Evolutionary conservation across 2,888 invertebrate species (phyloP).

Genomic region (Congeria kusceri): DNA sequence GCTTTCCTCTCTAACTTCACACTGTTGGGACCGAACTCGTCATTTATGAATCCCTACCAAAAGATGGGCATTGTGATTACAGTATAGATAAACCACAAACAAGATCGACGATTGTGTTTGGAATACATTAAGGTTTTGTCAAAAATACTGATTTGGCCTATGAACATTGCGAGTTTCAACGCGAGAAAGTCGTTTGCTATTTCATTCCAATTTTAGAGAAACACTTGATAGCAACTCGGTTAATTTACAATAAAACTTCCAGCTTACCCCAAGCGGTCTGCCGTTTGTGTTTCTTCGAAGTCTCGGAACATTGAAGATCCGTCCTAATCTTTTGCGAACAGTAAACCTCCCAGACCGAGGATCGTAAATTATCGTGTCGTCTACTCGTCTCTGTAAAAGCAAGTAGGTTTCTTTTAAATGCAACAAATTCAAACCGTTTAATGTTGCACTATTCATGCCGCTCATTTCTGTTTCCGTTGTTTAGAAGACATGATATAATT

Average conservation of each 20-base stretch:
- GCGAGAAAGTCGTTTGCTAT: not conserved
- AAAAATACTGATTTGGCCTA: not conserved
- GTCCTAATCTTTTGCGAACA: slow-evolving; percentile 49
- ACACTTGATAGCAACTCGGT: not conserved
- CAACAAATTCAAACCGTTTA: too few relatives aligned
- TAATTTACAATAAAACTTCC: not conserved
- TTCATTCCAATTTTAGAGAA: not conserved
- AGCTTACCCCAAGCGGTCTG: slow-evolving; percentile 66
- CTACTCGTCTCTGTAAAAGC: slow-evolving; percentile 55
- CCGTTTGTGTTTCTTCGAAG: slow-evolving; percentile 67
- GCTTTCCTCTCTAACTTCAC: not conserved
- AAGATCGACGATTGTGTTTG: too few relatives aligned
- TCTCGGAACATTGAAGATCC: slow-evolving; percentile 64
- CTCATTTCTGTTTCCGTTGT: too few relatives aligned
- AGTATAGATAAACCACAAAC: too few relatives aligned
- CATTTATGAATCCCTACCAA: slow-evolving; percentile 64
- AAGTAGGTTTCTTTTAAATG: not conserved
- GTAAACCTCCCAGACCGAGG: slow-evolving; percentile 57
- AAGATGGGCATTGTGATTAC: too few relatives aligned
- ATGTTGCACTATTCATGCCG: too few relatives aligned
- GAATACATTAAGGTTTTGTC: not conserved
- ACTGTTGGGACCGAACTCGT: slow-evolving; percentile 61
- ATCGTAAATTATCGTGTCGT: slow-evolving; percentile 59
- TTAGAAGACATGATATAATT: too few relatives aligned
- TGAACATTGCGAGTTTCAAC: too few relatives aligned